phyloP scores from a whole-genome alignment of 2,797 vertebrate species.

The Remorina albescens region DNA sequence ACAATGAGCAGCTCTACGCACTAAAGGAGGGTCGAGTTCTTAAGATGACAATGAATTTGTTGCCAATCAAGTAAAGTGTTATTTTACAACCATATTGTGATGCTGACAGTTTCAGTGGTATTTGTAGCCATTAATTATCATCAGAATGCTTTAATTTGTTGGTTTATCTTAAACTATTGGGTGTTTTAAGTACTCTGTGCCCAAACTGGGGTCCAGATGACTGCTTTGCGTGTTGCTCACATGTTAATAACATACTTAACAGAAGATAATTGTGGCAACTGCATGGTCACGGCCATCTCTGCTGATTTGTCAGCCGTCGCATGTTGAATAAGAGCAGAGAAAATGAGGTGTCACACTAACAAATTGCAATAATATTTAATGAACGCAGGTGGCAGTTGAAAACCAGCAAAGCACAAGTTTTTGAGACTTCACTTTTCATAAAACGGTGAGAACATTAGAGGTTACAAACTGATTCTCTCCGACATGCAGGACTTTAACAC shows the following conservation, averaged over 20 bases:
- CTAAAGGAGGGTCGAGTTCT: slow-evolving; percentile 44
- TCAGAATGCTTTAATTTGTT: not conserved
- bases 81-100: too few species aligned
- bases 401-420: slow-evolving; percentile 31
- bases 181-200: not conserved
- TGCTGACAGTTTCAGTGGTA: not conserved
- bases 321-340: slow-evolving; percentile 29
- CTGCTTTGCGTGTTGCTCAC: not conserved
- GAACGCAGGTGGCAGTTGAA: slow-evolving; percentile 42
- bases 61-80: too few species aligned
- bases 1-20: slow-evolving; percentile 52
- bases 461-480: slow-evolving; percentile 43
- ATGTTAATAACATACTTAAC: slow-evolving; percentile 32
- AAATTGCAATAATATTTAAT: slow-evolving; percentile 54
- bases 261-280: slow-evolving; percentile 17
- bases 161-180: not conserved
- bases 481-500: slow-evolving; percentile 25
- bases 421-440: slow-evolving; percentile 26
- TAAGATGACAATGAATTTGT: slow-evolving; percentile 42
- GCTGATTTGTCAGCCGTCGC: slow-evolving; percentile 44
- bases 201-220: not conserved
- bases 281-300: slow-evolving; percentile 27
- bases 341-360: slow-evolving; percentile 56
- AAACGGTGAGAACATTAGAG: slow-evolving; percentile 35
- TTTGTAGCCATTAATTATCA: not conserved